These are phyloP conservation scores for Heliconius melpomene DNA, from an alignment of 1,140 invertebrate genomes.

Conservation along the genomic window DNA sequence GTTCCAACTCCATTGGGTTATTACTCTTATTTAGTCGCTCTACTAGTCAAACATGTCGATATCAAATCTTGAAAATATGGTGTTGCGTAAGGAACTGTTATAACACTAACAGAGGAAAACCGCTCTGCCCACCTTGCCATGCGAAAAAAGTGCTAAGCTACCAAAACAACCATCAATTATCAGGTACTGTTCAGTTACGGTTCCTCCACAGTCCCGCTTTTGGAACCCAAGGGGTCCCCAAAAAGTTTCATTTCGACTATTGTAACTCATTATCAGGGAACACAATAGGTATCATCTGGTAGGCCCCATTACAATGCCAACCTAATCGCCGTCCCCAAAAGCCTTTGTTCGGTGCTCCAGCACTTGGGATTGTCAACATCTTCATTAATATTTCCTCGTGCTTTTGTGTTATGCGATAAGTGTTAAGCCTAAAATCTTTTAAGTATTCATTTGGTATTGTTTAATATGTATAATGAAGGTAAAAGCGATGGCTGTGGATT, in stretches of 20 bases:
- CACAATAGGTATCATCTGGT: constrained; percentile 70
- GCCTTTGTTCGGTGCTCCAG: constrained; percentile 58
- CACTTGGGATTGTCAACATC: constrained; percentile 67
- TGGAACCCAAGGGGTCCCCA: constrained; percentile 41
- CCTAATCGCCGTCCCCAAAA: constrained; percentile 57
- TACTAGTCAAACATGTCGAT: too few species aligned
- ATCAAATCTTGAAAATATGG: too few species aligned
- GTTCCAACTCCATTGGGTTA: too few species aligned
- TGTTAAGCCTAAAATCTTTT: constrained; percentile 43
- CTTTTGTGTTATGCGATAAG: constrained; percentile 49
- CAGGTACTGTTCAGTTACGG: not conserved
- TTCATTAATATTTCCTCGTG: constrained; percentile 69
- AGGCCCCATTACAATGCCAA: constrained; percentile 58
- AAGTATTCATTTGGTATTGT: constrained; percentile 21
- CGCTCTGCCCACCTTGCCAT: too few species aligned
- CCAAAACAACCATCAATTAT: not conserved
- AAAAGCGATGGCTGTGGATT: too few species aligned
- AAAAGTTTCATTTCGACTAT: constrained; percentile 69
- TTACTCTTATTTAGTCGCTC: too few species aligned
- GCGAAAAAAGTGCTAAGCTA: too few species aligned
- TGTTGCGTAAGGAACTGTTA: too few species aligned
- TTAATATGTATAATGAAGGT: not conserved
- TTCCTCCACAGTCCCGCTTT: constrained; percentile 12
- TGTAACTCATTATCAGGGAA: constrained; percentile 67
- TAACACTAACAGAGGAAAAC: too few species aligned